Evolutionary conservation across 2,888 invertebrate genomes (phyloP), one percentile per base, ranked within the genome.

Genomic region (Acleris laterana): DNA sequence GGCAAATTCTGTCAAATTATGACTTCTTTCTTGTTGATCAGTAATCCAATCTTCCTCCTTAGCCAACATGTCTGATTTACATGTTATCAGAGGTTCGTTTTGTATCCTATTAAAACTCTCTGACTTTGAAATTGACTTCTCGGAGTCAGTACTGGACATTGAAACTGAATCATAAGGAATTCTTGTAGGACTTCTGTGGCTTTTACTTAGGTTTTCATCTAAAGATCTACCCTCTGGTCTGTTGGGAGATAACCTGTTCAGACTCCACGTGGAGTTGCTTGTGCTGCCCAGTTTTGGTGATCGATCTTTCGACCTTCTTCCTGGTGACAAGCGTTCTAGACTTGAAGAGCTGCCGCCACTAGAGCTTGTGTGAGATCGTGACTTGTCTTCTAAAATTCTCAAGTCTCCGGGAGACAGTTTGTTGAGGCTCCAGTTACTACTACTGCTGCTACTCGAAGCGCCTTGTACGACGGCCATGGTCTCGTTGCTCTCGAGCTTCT

Each of bases 1-100:
- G 1, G 97, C 96, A 76, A 97, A 96, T 76, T 96, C 96, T 2
- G 95, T 95, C 69, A 97, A 90, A 79, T 96, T 96, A 75, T 95
- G 95, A 70, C 94, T 93, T 71, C 95, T 95, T 70, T 95, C 95
- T 70, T 79, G 78, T 67, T 84, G 86, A 73, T 95, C 94, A 62
- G 93, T 93, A 1, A 83, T 75, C 95, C 95, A 95, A 46, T 90
- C 93, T 58, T 93, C 93, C 73, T 92, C 90, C 71, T 90, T 92
- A 28, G 83, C 78, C 50, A 93, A 65, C 84, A 93, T 93, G 68
- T 93, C 93, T 13, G 92, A 93, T 74, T 93, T 93, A 71, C 93
- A 93, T 0, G 93, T 93, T 1, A 93, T 83, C n/a, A 93, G 76
- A 16, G 91, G 93, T 73, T 93, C 93, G 69, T 93, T 93, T n/a